Evolutionary conservation across 1,140 invertebrate species (phyloP).

Genomic region (Drosophila grimshawi): DNA sequence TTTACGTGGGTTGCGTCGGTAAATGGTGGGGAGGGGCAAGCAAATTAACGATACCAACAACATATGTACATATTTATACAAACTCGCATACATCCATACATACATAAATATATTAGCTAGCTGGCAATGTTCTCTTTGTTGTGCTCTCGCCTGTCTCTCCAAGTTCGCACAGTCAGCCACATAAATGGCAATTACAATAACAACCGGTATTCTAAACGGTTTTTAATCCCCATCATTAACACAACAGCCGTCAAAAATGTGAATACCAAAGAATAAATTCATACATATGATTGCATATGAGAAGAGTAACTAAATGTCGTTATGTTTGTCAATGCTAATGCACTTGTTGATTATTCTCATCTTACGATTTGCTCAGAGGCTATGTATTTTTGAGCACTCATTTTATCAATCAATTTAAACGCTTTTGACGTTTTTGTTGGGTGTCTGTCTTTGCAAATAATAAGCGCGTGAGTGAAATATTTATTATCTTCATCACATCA

Average conservation of each 20-base stretch:
- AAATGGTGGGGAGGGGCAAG: not conserved
- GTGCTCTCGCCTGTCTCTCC: conserved; percentile 19
- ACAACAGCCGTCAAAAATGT: conserved; percentile 33
- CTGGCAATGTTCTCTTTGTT: conserved; percentile 17
- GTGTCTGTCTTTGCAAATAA: conserved; percentile 3
- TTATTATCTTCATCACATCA: not conserved
- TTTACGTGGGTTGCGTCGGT: conserved; percentile 14
- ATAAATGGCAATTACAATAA: conserved; percentile 63
- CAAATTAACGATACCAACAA: conserved; percentile 41
- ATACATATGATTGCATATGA: not conserved
- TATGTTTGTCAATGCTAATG: not conserved
- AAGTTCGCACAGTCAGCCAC: conserved; percentile 32
- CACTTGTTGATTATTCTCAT: not conserved
- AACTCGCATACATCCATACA: not conserved
- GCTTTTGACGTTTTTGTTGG: conserved; percentile 16
- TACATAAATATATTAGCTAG: conserved; percentile 29
- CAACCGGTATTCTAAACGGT: conserved; percentile 72
- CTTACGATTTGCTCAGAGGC: not conserved
- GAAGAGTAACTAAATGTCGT: not conserved
- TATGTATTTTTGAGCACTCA: too few species aligned
- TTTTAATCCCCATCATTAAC: conserved; percentile 51
- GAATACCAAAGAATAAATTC: not conserved
- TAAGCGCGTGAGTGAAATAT: not conserved
- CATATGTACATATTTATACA: conserved; percentile 20
- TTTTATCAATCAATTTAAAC: too few species aligned